Evolutionary conservation across 2,113 vertebrate genomes (phyloP).

Genomic region (Propithecus coquereli): DNA sequence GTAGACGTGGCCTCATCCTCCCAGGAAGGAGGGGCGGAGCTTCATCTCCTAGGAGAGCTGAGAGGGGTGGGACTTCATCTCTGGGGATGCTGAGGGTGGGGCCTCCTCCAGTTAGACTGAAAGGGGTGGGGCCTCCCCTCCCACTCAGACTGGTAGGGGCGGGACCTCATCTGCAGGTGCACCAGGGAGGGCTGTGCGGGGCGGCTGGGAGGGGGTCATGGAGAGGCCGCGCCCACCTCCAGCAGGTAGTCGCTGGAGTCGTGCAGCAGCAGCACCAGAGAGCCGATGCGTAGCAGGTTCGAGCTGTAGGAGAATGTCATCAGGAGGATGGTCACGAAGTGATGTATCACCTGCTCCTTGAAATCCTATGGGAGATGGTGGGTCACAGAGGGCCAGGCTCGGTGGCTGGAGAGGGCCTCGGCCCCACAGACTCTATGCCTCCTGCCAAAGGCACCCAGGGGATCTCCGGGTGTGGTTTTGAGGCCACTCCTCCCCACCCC

Average conservation of each 20-base stretch:
- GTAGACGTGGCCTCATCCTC: too few relatives aligned
- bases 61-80: background rate
- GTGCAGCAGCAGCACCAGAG: conserved; percentile 91
- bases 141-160: rapidly evolving
- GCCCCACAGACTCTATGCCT: background rate
- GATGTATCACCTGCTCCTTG: conserved; percentile 87
- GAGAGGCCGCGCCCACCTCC: conserved; percentile 84
- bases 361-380: conserved; percentile 87
- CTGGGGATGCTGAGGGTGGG: too few relatives aligned
- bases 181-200: too few relatives aligned
- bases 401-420: background rate
- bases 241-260: conserved; percentile 90
- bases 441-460: background rate
- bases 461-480: rapidly evolving
- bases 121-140: background rate
- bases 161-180: background rate
- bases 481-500: background rate
- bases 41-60: background rate
- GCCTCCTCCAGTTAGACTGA: too few relatives aligned
- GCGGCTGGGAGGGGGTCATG: rapidly evolving
- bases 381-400: background rate
- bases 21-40: background rate
- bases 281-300: conserved; percentile 92
- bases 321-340: conserved; percentile 85
- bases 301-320: conserved; percentile 92